phyloP scores from a whole-genome alignment of 2,113 vertebrate species.

The Leucopsar rothschildi region DNA sequence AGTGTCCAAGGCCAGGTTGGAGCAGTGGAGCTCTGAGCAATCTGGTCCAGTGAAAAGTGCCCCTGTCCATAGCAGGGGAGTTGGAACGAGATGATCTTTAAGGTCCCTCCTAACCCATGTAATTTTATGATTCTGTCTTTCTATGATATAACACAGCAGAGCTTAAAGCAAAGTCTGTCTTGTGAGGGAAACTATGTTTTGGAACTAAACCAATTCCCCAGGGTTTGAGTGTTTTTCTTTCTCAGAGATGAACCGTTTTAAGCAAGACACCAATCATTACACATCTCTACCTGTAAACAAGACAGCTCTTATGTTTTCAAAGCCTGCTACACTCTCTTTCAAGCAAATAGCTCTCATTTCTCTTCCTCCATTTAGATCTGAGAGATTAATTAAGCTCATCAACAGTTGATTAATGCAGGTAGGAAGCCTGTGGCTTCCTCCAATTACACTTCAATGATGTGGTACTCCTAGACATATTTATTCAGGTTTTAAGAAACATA shows the following conservation, averaged over 20 bases:
- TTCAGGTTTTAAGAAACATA: constrained; percentile 24
- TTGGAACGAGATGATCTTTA: neutral
- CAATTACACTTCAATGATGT: constrained; percentile 35
- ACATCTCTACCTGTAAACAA: constrained; percentile 10
- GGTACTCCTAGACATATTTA: constrained; percentile 17
- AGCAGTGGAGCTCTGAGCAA: neutral
- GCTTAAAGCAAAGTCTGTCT: neutral
- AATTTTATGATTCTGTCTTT: neutral
- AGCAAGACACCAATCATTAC: neutral
- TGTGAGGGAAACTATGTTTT: neutral
- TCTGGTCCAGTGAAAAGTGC: neutral
- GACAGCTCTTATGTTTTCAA: constrained; percentile 11
- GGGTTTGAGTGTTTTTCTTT: neutral
- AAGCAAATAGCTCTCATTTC: constrained; percentile 42
- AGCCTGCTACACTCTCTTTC: neutral
- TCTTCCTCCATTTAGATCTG: constrained; percentile 42
- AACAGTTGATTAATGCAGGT: constrained; percentile 60
- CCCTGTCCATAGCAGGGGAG: neutral
- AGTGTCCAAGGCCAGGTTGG: neutral
- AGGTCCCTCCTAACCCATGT: neutral
- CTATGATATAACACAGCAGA: neutral
- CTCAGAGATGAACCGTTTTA: neutral
- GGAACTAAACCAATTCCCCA: neutral
- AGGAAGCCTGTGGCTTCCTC: constrained; percentile 44
- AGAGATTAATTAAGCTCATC: constrained; percentile 60